Evolutionary conservation across 2,888 invertebrate species (phyloP).

Genomic region (Cataglyphis cursor): DNA sequence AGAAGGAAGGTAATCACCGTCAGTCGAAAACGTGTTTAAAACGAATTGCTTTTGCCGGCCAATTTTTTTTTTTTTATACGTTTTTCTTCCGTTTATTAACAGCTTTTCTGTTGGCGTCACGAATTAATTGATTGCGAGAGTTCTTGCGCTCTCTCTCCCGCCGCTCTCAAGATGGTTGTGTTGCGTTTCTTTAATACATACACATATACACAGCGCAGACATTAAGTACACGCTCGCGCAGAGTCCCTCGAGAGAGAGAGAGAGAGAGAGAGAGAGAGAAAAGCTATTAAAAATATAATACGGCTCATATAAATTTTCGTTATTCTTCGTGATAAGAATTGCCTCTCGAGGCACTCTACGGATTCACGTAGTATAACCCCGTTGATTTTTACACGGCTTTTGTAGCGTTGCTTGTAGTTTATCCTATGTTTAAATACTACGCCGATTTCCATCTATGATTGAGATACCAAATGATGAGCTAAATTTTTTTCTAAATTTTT

Average conservation of each 20-base stretch:
- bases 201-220: conserved; percentile 58
- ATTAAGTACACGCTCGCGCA: conserved; percentile 52
- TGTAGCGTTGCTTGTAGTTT: conserved; percentile 81
- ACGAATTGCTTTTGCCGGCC: conserved; percentile 61
- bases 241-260: conserved; percentile 31
- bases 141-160: conserved; percentile 40
- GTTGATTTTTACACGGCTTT: conserved; percentile 74
- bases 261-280: background rate
- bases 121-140: conserved; percentile 55
- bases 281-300: conserved; percentile 5
- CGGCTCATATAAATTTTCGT: conserved; percentile 4
- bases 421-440: conserved; percentile 67
- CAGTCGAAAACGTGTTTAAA: conserved; percentile 68
- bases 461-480: background rate
- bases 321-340: conserved; percentile 8
- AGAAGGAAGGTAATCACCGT: conserved; percentile 84
- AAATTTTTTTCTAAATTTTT: background rate
- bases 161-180: conserved; percentile 47
- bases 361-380: conserved; percentile 17
- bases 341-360: conserved; percentile 30
- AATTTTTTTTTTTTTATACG: conserved; percentile 34
- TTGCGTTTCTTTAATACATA: conserved; percentile 51
- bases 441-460: conserved; percentile 39
- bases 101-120: conserved; percentile 68
- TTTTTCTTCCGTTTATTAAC: conserved; percentile 63